Evolutionary conservation across 1,140 invertebrate species (phyloP).

Genomic region (Dendrolimus kikuchii): DNA sequence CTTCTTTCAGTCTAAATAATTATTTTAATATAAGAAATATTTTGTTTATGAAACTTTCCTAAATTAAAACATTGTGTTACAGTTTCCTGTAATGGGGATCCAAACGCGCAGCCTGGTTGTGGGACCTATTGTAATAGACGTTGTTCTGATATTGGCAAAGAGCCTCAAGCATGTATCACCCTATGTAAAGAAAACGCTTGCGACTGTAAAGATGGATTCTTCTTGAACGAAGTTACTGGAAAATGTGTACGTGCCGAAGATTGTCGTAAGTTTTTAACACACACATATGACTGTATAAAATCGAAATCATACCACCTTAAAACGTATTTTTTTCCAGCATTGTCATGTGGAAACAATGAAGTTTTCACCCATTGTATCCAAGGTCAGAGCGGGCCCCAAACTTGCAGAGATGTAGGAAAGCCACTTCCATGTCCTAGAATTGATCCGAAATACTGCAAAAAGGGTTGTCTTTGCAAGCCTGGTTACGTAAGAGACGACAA

Average conservation of each 20-base stretch:
- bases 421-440: neutral
- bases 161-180: conserved; percentile 5
- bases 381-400: neutral
- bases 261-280: conserved; percentile 28
- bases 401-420: neutral
- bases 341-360: neutral
- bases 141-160: conserved; percentile 17
- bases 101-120: conserved; percentile 16
- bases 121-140: conserved; percentile 14
- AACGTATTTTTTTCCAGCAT: neutral
- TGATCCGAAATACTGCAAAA: conserved; percentile 10
- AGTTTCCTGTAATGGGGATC: conserved; percentile 21
- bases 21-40: too few relatives aligned
- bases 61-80: neutral
- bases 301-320: neutral
- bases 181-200: conserved; percentile 23
- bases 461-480: conserved; percentile 26
- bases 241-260: conserved; percentile 28
- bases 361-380: neutral
- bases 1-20: too few relatives aligned
- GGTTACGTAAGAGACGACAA: conserved; percentile 23
- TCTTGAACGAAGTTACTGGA: conserved; percentile 19
- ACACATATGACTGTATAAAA: neutral
- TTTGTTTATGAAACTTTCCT: too few relatives aligned
- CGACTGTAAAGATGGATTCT: conserved; percentile 23